Evolutionary conservation across 2,888 invertebrate genomes (phyloP).

Genomic region (Atherix ibis): DNA sequence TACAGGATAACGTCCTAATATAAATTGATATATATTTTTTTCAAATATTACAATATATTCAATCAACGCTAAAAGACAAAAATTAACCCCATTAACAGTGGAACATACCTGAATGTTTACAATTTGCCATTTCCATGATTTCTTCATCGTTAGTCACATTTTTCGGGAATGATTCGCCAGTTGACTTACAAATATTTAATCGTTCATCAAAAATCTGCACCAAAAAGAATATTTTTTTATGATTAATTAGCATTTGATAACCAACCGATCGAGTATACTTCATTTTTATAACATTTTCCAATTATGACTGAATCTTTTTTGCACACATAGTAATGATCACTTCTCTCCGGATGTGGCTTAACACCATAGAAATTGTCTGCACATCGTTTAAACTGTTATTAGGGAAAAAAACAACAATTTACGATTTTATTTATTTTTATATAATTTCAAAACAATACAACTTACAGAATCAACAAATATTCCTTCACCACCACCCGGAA

Average conservation of each 20-base stretch:
- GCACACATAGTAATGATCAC: conserved; percentile 33
- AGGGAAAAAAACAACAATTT: no score
- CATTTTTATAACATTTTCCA: conserved; percentile 24
- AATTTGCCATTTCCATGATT: conserved; percentile 17
- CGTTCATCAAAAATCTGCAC: no score
- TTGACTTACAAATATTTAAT: no score
- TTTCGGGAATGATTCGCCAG: no score
- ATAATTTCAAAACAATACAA: conserved; percentile 4
- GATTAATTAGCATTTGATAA: no score
- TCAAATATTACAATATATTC: no score
- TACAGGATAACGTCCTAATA: conserved; percentile 27
- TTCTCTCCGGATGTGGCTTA: conserved; percentile 27
- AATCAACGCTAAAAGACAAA: background rate
- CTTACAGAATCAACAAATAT: conserved; percentile 27
- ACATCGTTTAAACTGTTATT: conserved; percentile 25
- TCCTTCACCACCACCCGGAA: conserved; percentile 32
- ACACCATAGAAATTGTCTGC: conserved; percentile 25
- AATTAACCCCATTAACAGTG: no score
- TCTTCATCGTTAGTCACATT: conserved; percentile 13
- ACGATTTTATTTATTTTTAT: conserved; percentile 1
- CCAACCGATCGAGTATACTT: no score
- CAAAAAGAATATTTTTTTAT: no score
- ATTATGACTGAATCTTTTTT: conserved; percentile 27
- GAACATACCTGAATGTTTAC: conserved; percentile 10
- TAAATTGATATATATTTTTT: no score